A percentile compares a stretch with the other conserved stretches of the same genome.
Conservation (phyloP, 2,888 invertebrate species). For the Mallateleia sp. region DNA sequence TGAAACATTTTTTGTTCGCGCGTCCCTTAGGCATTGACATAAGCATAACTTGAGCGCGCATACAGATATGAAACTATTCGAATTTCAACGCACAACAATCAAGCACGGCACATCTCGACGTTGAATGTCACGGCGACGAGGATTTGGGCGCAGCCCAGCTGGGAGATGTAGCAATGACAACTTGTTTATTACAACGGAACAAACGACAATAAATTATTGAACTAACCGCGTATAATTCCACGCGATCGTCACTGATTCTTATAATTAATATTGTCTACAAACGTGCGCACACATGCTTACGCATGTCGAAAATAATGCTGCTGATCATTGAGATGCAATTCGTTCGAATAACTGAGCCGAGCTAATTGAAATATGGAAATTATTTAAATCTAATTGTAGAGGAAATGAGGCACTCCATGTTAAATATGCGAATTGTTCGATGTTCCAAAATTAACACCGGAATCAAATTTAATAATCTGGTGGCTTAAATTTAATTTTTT, state of each 20-base stretch:
- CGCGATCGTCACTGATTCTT: constrained; percentile 22
- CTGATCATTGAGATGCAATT: constrained; percentile 14
- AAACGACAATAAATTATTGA: constrained; percentile 79
- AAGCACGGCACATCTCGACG: constrained; percentile 26
- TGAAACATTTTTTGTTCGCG: too few species aligned
- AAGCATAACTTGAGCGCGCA: constrained; percentile 16
- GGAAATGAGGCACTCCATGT: constrained; percentile 1
- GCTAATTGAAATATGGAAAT: constrained; percentile 43
- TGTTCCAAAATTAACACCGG: too few species aligned
- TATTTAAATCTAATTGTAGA: constrained; percentile 18
- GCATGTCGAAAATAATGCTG: constrained; percentile 40
- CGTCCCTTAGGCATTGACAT: constrained; percentile 37
- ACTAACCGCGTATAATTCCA: constrained; percentile 39
- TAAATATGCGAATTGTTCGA: not conserved
- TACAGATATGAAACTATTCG: constrained; percentile 25
- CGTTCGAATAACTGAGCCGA: constrained; percentile 26
- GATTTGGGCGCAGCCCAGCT: constrained; percentile 76
- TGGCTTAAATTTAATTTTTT: too few species aligned
- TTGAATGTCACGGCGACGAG: constrained; percentile 31
- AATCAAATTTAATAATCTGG: too few species aligned
- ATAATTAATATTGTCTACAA: constrained; percentile 42
- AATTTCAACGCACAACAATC: constrained; percentile 35
- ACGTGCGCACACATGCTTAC: not conserved
- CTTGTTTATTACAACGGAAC: constrained; percentile 82
- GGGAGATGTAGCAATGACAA: constrained; percentile 80